A percentile compares a stretch with the other conserved stretches of the same genome.
phyloP scores from a whole-genome alignment of 2,797 vertebrate genomes.

The Carcharodon carcharias region DNA sequence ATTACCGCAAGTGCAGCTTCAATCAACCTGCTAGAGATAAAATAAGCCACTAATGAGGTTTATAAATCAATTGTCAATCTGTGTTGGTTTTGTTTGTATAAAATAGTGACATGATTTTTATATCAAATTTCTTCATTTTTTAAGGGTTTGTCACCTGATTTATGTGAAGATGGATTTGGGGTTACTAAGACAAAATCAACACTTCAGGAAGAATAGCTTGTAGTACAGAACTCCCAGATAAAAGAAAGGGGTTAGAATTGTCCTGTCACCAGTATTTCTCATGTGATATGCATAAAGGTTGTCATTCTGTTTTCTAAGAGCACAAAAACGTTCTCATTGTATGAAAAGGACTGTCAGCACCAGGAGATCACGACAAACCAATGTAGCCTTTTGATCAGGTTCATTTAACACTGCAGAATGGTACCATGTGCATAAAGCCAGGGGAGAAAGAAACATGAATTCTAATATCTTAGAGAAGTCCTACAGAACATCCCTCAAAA shows the following conservation, averaged over 20 bases:
- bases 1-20: too few species aligned
- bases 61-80: too few species aligned
- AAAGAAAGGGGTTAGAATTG: not conserved
- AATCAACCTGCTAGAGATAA: too few species aligned
- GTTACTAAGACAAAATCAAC: not conserved
- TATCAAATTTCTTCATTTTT: too few species aligned
- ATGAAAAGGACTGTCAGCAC: not conserved
- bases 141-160: too few species aligned
- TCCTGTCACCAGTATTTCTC: not conserved
- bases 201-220: not conserved
- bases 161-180: too few species aligned
- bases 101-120: too few species aligned
- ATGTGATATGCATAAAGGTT: not conserved
- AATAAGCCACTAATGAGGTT: too few species aligned
- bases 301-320: not conserved
- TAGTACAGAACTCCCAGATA: not conserved
- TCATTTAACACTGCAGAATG: not conserved
- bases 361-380: not conserved
- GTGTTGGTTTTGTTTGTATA: too few species aligned
- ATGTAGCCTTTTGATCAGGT: not conserved
- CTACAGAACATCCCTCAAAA: not conserved
- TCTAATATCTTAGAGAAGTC: not conserved
- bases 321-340: not conserved
- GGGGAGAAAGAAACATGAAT: not conserved
- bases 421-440: not conserved